Evolutionary conservation across 2,113 vertebrate species (phyloP).

Genomic region (Psittacara wagleri): DNA sequence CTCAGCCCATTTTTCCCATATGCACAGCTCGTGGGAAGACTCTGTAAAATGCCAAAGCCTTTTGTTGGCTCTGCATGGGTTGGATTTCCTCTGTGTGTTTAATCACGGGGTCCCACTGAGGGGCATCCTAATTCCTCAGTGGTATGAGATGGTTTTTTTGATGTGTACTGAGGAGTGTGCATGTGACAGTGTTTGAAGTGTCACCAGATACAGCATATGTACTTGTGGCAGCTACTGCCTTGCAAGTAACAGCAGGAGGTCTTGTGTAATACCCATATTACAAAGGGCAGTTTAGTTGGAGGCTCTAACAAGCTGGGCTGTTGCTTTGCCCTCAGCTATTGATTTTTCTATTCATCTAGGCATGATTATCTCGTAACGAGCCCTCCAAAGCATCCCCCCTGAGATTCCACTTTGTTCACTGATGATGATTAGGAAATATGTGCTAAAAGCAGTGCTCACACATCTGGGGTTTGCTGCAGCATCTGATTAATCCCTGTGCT

Average conservation of each 20-base stretch:
- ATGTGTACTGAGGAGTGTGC: not conserved
- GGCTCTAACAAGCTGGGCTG: not conserved
- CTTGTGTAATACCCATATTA: not conserved
- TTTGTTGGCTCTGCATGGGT: not conserved
- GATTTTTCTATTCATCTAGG: not conserved
- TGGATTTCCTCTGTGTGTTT: not conserved
- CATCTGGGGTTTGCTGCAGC: not conserved
- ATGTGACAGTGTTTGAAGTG: not conserved
- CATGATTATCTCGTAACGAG: not conserved
- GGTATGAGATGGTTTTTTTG: not conserved
- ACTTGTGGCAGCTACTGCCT: not conserved
- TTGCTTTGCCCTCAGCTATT: not conserved
- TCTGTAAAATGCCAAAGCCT: not conserved
- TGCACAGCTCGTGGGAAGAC: not conserved
- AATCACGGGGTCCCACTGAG: not conserved
- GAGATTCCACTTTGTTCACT: not conserved
- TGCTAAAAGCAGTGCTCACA: not conserved
- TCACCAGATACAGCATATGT: not conserved
- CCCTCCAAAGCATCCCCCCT: not conserved
- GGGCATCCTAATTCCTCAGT: not conserved
- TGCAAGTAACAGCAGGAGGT: not conserved
- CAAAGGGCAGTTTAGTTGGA: not conserved
- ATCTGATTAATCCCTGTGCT: not conserved
- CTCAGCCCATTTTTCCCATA: not conserved
- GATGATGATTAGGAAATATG: not conserved